phyloP scores from a whole-genome alignment of 2,113 vertebrate genomes.

The Vulpes vulpes region DNA sequence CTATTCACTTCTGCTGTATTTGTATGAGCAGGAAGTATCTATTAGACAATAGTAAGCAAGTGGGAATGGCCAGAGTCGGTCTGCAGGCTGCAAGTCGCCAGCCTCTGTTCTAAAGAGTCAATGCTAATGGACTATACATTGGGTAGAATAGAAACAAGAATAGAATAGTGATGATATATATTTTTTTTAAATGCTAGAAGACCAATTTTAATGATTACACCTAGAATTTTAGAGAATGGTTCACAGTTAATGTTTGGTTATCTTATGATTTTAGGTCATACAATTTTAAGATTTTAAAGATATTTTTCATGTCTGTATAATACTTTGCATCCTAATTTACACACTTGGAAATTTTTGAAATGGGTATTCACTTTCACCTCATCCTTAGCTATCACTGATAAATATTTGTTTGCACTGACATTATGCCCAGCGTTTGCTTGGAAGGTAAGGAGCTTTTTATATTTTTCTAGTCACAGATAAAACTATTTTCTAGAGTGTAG shows the following conservation, averaged over 20 bases:
- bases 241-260: neutral
- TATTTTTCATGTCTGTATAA: neutral
- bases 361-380: neutral
- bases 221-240: neutral
- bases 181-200: neutral
- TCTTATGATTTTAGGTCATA: neutral
- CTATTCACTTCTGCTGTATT: neutral
- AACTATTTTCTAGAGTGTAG: neutral
- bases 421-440: neutral
- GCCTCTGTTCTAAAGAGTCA: neutral
- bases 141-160: neutral
- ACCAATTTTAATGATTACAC: neutral
- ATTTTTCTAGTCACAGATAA: neutral
- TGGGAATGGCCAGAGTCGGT: neutral
- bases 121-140: neutral
- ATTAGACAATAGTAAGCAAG: neutral
- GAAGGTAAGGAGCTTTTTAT: neutral
- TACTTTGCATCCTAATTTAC: neutral
- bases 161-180: neutral
- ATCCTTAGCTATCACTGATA: neutral
- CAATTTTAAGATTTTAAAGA: neutral
- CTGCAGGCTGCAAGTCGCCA: neutral
- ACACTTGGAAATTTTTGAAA: neutral
- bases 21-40: neutral
- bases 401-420: neutral